phyloP scores from a whole-genome alignment of 2,888 invertebrate species.

The Camptogramma bilineatum region DNA sequence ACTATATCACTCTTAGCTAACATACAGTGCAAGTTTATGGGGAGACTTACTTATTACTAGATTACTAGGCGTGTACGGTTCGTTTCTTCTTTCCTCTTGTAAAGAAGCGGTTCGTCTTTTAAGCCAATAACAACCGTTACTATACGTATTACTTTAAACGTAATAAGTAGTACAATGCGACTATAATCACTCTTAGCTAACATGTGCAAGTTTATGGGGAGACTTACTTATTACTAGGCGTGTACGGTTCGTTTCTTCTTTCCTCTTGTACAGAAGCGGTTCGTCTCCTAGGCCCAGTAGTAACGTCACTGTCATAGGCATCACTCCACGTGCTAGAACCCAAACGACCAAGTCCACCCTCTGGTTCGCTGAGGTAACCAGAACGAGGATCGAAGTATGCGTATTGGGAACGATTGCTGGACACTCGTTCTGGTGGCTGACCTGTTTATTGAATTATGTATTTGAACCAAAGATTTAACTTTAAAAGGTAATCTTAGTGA shows the following conservation, averaged over 20 bases:
- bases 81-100: slow-evolving; percentile 74
- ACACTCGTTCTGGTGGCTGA: slow-evolving; percentile 68
- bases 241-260: slow-evolving; percentile 69
- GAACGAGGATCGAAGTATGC: slow-evolving; percentile 83
- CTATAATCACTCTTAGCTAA: background rate
- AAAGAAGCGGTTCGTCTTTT: slow-evolving; percentile 77
- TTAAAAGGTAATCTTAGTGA: background rate
- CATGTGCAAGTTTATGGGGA: background rate
- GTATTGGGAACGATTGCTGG: slow-evolving; percentile 77
- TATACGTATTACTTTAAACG: background rate
- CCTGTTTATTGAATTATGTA: slow-evolving; percentile 48
- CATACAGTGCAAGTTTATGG: background rate
- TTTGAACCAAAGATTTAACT: too few species aligned
- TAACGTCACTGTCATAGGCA: slow-evolving; percentile 79
- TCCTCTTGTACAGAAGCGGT: slow-evolving; percentile 80
- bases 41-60: slow-evolving; percentile 74
- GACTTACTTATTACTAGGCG: slow-evolving; percentile 77
- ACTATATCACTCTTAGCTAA: background rate
- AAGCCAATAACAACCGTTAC: too few species aligned
- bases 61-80: slow-evolving; percentile 69
- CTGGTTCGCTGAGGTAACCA: slow-evolving; percentile 81
- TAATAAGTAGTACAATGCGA: background rate
- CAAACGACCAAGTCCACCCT: slow-evolving; percentile 71
- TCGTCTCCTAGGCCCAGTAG: slow-evolving; percentile 68
- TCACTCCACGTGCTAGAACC: slow-evolving; percentile 74